Evolutionary conservation across 2,113 vertebrate genomes (phyloP), one percentile per base, ranked within the genome.

Genomic region (Pipra filicauda): DNA sequence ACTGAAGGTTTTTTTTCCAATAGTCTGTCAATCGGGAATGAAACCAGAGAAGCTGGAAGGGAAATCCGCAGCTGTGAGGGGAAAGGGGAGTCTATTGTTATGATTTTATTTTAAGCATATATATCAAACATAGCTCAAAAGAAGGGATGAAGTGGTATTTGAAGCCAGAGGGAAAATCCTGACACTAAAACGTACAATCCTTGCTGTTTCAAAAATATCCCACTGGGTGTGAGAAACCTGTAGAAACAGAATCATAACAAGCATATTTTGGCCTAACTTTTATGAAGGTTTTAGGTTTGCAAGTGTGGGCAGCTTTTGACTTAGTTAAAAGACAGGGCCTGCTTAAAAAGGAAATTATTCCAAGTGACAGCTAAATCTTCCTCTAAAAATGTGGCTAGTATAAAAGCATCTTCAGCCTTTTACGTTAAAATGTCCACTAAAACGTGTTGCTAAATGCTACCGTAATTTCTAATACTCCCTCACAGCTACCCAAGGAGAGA

Each of bases 31-130:
- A 77, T 11, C 81, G 58, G 75, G 73, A 96, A 87, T 72, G 78
- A 96, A 97, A 96, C 58, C 76, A 93, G 89, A 96, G 86, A 94
- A 94, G 75, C 58, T 90, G 70, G 66, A 94, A 94, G 72, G 91
- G 82, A 91, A 96, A 96, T 61, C 1, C 90, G 86, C 95, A 96
- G 87, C 94, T 95, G 85, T 74, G 83, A 97, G 79, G 74, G 57
- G 51, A 91, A 91, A 84, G 28, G 31, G 26, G 54, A 46, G n/a
- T 54, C 89, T 94, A 91, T 87, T 93, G 86, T 87, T 91, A 81
- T 95, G 93, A 86, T 94, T 94, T 95, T 95, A 95, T 89, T 96
- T 95, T 84, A 95, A 95, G 84, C 83, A 84, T 55, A 88, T 86
- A 65, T 92, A 90, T 96, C 75, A 94, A 85, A 79, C 48, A 88